phyloP scores from a whole-genome alignment of 1,140 invertebrate species.

The Drosophila nigrodunni region DNA sequence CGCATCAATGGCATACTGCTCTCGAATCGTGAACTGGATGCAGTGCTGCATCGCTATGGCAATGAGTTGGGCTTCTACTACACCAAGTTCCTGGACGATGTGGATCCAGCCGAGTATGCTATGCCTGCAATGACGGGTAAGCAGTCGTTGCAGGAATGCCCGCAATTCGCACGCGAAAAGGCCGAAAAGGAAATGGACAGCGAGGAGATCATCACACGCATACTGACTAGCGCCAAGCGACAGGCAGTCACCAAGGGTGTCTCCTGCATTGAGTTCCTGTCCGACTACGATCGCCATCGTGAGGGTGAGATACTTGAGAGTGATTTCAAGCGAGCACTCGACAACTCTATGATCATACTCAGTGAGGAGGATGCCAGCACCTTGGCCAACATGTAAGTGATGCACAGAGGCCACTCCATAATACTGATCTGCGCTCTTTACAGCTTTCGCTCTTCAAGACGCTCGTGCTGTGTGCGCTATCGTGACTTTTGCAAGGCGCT shows the following conservation, averaged over 20 bases:
- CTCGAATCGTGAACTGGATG: slow-evolving; percentile 87
- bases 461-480: slow-evolving; percentile 87
- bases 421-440: not conserved
- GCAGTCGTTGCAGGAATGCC: slow-evolving; percentile 61
- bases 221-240: slow-evolving; percentile 90
- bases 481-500: slow-evolving; percentile 87
- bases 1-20: slow-evolving; percentile 87
- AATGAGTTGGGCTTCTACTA: slow-evolving; percentile 90
- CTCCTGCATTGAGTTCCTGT: slow-evolving; percentile 87
- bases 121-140: slow-evolving; percentile 70
- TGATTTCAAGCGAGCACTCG: slow-evolving; percentile 88
- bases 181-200: slow-evolving; percentile 32
- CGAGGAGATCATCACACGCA: slow-evolving; percentile 88
- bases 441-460: slow-evolving; percentile 87
- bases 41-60: slow-evolving; percentile 88
- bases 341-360: slow-evolving; percentile 87
- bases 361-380: slow-evolving; percentile 68
- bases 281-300: slow-evolving; percentile 87
- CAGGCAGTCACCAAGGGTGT: slow-evolving; percentile 88
- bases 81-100: slow-evolving; percentile 87
- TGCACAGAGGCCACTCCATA: not conserved
- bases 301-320: slow-evolving; percentile 86
- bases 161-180: slow-evolving; percentile 45
- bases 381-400: slow-evolving; percentile 62
- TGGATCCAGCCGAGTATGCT: slow-evolving; percentile 78